Conservation (phyloP, 2,888 invertebrate species). For the Helicoverpa assulta region DNA sequence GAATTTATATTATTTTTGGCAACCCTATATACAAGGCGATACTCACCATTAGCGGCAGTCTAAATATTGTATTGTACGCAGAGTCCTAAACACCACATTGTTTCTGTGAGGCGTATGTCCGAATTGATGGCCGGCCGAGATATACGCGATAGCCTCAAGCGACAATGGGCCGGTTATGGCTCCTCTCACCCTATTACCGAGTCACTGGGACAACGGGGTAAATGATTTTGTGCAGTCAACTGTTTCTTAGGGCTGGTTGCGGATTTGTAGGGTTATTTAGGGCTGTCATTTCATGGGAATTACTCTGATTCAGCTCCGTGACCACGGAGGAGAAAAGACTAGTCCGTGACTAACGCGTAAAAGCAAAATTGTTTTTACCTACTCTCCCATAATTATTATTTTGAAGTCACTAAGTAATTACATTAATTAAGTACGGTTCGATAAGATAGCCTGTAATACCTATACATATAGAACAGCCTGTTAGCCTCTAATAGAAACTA, state of each 20-base stretch:
- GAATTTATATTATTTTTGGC: conserved; percentile 18
- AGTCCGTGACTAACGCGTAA: neutral
- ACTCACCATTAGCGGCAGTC: conserved; percentile 79
- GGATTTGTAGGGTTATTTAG: neutral
- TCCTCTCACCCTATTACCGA: conserved; percentile 43
- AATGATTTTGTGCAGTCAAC: conserved; percentile 25
- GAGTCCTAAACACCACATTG: conserved; percentile 81
- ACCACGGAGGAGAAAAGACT: no score
- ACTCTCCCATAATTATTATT: no score
- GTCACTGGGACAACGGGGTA: conserved; percentile 32
- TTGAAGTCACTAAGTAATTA: no score
- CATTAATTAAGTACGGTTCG: no score
- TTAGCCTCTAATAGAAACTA: no score
- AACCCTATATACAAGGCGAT: conserved; percentile 76
- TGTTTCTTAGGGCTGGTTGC: conserved; percentile 15
- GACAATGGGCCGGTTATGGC: conserved; percentile 35
- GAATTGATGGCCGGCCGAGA: conserved; percentile 76
- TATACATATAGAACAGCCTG: no score
- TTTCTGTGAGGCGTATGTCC: conserved; percentile 74
- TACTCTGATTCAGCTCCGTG: no score
- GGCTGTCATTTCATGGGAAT: neutral
- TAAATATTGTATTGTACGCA: conserved; percentile 80
- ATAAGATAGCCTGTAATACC: no score
- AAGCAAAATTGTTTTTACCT: no score
- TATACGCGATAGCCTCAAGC: conserved; percentile 69